These are phyloP conservation scores for Danaus plexippus DNA, from an alignment of 1,140 invertebrate species.

Conservation along the genomic window DNA sequence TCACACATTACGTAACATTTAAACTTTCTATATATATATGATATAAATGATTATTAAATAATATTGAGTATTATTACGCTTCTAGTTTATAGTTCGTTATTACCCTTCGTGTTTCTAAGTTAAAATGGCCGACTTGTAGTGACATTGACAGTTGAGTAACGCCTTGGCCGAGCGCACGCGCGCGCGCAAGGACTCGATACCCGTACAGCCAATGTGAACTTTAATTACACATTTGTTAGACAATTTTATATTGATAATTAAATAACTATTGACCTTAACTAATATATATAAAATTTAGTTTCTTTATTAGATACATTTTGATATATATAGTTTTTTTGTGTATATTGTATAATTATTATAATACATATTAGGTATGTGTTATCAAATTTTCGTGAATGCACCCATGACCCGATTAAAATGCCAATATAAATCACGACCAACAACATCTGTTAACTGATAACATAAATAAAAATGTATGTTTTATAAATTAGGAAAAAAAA, in stretches of 20 bases:
- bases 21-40: no score
- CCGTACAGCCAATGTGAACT: constrained; percentile 21
- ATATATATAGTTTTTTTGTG: not conserved
- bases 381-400: constrained; percentile 33
- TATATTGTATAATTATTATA: not conserved
- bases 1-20: no score
- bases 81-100: no score
- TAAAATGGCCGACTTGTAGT: constrained; percentile 57
- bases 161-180: constrained; percentile 60
- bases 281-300: not conserved
- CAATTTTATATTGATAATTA: constrained; percentile 4
- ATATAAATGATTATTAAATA: no score
- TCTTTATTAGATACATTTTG: not conserved
- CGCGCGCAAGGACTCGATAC: constrained; percentile 51
- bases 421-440: constrained; percentile 23
- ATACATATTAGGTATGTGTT: constrained; percentile 13
- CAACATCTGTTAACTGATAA: no score
- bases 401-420: constrained; percentile 27
- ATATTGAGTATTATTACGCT: no score
- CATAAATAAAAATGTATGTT: no score
- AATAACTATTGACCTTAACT: not conserved
- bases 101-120: constrained; percentile 31
- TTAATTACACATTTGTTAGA: constrained; percentile 13
- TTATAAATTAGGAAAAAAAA: no score
- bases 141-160: constrained; percentile 63